A percentile compares a stretch with the other conserved stretches of the same genome.
Evolutionary conservation across 2,113 vertebrate species (phyloP).

Genomic region (Camarhynchus parvulus): DNA sequence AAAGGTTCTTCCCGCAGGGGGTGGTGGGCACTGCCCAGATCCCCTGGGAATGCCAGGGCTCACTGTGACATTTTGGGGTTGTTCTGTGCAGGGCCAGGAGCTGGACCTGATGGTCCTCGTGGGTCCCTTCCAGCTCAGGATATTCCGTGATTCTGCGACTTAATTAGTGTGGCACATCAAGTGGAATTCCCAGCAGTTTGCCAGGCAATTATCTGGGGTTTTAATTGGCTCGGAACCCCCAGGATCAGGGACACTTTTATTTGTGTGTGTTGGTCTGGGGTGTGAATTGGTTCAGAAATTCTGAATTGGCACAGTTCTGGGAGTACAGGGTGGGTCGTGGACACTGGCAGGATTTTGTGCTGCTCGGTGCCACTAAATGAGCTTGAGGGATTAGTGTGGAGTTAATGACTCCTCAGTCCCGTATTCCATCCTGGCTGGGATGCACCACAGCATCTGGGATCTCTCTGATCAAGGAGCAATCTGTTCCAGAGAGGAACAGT

Average conservation of each 20-base stretch:
- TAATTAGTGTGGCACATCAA: neutral
- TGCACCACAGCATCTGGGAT: neutral
- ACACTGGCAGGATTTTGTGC: neutral
- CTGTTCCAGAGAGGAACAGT: neutral
- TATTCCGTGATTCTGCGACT: rapidly evolving
- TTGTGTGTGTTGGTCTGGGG: neutral
- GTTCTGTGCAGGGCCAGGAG: neutral
- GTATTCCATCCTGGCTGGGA: rapidly evolving
- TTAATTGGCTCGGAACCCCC: neutral
- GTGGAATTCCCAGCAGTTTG: neutral
- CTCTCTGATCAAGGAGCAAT: neutral
- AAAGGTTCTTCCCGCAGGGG: neutral
- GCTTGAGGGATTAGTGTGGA: conserved; percentile 18
- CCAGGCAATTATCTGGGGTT: rapidly evolving
- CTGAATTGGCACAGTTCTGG: neutral
- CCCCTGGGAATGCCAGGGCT: neutral
- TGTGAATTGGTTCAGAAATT: neutral
- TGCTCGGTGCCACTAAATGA: neutral
- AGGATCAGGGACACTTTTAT: neutral
- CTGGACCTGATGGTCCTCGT: neutral
- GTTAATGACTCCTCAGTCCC: conserved; percentile 1
- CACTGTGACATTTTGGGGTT: neutral
- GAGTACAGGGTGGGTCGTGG: neutral
- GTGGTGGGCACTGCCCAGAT: neutral
- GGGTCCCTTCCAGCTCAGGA: neutral